Base-by-base conservation (phyloP, 2,797 vertebrate genomes). In the Ctenopoma kingsleyae region DNA sequence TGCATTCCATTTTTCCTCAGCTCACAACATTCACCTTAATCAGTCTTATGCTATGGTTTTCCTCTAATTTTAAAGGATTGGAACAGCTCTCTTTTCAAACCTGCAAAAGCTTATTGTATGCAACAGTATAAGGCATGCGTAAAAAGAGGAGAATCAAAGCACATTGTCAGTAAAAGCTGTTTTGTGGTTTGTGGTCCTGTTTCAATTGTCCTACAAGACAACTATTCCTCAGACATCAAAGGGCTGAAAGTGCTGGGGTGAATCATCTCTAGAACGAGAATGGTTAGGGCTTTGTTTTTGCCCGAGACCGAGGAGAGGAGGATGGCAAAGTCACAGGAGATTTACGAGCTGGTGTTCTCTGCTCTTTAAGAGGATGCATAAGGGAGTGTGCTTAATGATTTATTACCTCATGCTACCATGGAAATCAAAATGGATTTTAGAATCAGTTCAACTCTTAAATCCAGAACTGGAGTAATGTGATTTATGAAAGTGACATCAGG, bases 341-440 rank as follows among this genome's bases (percentile, higher is more conserved):
- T 92, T 91, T 91, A 92, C 76, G 71, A 89, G 81, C 52, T 30
- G 1, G 65, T 57, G 71, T 77, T 84, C 85, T 67, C 75, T 52
- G 80, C 83, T 87, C 73, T 86, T 91, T 76, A 90, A 91, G 78
- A 80, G 76, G 83, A 89, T 80, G 90, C 82, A 82, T 80, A 79
- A 68, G 70, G 79, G 79, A 86, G 76, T 61, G 76, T 35, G 55
- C 69, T 86, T 87, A 91, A 90, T 92, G 90, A 93, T 93, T 91
- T 91, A 92, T 91, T 84, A 76, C 86, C 71, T 70, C 23, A 17
- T 67, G 78, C 81, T 86, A 81, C 76, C 40, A 74, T 87, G 72
- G 71, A 87, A 91, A 91, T 92, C 92, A 91, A 89, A 92, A 93
- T 91, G 85, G 88, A 91, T 92, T 91, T 91, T 86, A 87, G 83